Evolutionary conservation across 2,888 invertebrate genomes (phyloP), one percentile per base, ranked within the genome.

Genomic region (Tiphia femorata): DNA sequence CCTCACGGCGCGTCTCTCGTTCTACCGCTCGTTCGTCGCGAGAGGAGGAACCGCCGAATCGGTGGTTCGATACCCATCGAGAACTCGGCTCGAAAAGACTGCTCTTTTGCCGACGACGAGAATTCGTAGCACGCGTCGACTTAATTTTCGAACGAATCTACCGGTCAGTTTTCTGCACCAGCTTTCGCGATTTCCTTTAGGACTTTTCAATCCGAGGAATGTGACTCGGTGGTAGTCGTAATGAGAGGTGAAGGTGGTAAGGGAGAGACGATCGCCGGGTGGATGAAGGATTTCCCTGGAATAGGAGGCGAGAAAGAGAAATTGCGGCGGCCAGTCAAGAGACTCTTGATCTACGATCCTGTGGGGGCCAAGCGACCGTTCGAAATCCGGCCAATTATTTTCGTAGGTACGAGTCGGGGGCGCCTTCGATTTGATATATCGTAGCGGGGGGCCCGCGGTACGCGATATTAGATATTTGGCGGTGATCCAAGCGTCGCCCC

Each of bases 361-460:
- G 46, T 20, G 38, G 25, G 35, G 20, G 43, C 43, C 41, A 57
- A 53, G 48, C 19, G 19, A 37, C 37, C 8, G 4, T 16, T 35
- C 40, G 37, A 53, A 54, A 62, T 55, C 59, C 66, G 53, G 56
- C 50, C 68, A 67, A 69, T 70, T 70, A 69, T 70, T 69, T 62
- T 52, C 44, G 53, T 56, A 54, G 51, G 50, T 42, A 35, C 10
- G 16, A n/a, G 25, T 43, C 57, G 61, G 58, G 48, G 48, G 56
- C 62, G 64, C 58, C 53, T 54, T 51, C 68, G 49, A 71, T 59
- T 40, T 65, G 65, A 71, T 67, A 64, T 64, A 71, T 67, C 61
- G 37, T 49, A 25, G 35, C 16, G 21, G 19, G n/a, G n/a, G 29
- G 42, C 43, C 27, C 21, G n/a, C 8, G 43, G 30, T 23, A 5